These are phyloP conservation scores for Alentia gelatinosa DNA, from an alignment of 2,888 invertebrate species.

Conservation along the genomic window DNA sequence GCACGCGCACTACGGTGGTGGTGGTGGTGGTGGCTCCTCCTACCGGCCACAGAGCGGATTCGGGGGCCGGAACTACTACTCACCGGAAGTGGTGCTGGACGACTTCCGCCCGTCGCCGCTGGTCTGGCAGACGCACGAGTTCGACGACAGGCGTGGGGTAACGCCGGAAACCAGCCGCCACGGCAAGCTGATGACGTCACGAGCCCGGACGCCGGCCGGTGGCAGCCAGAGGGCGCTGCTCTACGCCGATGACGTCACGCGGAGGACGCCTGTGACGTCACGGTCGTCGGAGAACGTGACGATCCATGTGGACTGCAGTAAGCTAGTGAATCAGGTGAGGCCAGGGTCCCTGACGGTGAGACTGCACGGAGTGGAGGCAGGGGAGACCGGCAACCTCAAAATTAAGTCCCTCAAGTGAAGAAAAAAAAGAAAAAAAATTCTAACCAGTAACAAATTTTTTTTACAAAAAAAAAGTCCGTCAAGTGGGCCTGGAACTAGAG, in stretches of 20 bases:
- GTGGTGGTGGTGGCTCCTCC: not conserved
- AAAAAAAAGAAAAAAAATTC: no score
- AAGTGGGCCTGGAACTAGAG: no score
- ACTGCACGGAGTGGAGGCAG: not conserved
- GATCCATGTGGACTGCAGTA: conserved; percentile 33
- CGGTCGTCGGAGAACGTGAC: conserved; percentile 1
- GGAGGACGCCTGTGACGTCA: not conserved
- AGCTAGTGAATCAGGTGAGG: not conserved
- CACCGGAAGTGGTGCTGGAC: not conserved
- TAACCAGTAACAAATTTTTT: no score
- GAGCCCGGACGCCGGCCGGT: not conserved
- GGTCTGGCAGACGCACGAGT: not conserved
- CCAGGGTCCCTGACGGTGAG: not conserved
- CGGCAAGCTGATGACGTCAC: not conserved
- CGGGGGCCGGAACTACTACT: not conserved
- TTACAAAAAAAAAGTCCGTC: no score
- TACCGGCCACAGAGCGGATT: not conserved
- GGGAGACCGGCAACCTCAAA: not conserved
- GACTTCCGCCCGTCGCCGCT: conserved; percentile 9
- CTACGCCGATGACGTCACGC: not conserved
- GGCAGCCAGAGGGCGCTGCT: not conserved
- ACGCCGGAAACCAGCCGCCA: not conserved
- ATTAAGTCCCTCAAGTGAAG: no score
- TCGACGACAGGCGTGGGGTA: not conserved
- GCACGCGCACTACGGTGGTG: not conserved